Evolutionary conservation across 2,113 vertebrate genomes (phyloP).

Genomic region (Hoplias malabaricus): DNA sequence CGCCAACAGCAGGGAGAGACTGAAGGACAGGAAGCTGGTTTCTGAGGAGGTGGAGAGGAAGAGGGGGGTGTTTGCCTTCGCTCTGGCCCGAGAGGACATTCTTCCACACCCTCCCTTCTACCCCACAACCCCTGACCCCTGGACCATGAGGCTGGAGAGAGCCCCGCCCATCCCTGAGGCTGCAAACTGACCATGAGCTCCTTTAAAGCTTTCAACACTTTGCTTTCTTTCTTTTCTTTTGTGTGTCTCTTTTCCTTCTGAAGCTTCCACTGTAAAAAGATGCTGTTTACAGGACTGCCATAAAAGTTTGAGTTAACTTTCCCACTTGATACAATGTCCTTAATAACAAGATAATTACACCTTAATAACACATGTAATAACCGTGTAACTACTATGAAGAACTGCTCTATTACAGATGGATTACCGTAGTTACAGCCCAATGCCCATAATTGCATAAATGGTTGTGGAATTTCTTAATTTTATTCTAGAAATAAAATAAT

Average conservation of each 20-base stretch:
- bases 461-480: too few species aligned
- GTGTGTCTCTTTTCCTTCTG: too few species aligned
- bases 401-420: too few species aligned
- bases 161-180: constrained; percentile 84
- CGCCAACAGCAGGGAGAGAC: constrained; percentile 74
- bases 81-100: constrained; percentile 84
- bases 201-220: background rate
- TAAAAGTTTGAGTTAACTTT: too few species aligned
- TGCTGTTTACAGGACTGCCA: too few species aligned
- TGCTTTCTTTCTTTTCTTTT: background rate
- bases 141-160: constrained; percentile 84
- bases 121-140: constrained; percentile 80
- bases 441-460: too few species aligned
- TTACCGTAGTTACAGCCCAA: too few species aligned
- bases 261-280: background rate
- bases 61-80: constrained; percentile 85
- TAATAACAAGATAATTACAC: too few species aligned
- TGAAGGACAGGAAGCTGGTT: constrained; percentile 76
- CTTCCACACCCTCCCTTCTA: constrained; percentile 85
- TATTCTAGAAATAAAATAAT: too few species aligned
- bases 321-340: too few species aligned
- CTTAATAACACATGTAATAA: too few species aligned
- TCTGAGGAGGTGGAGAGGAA: constrained; percentile 81
- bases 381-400: too few species aligned
- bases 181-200: constrained; percentile 75